A percentile compares a stretch with the other conserved stretches of the same genome.
Conservation (phyloP, 2,797 vertebrate genomes). For the Pseudocheirus occidentalis region DNA sequence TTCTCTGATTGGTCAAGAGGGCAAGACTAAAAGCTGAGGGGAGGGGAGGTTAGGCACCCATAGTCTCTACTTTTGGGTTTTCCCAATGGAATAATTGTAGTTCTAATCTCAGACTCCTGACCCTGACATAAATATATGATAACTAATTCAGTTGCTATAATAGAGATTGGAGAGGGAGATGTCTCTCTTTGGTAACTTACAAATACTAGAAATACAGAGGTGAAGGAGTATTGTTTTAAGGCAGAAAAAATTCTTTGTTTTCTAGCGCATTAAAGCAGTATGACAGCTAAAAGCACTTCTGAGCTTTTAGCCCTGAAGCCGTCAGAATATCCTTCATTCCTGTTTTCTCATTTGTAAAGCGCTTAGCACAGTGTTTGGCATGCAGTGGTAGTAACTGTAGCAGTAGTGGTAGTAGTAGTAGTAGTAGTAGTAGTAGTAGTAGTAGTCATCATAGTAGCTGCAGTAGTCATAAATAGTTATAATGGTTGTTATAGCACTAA, state of each 20-base stretch:
- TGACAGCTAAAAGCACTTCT: background rate
- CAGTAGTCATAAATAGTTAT: background rate
- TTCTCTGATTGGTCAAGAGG: background rate
- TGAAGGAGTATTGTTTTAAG: background rate
- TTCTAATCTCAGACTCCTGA: background rate
- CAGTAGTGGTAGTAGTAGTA: no score
- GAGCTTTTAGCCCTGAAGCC: background rate
- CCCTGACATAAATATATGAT: background rate
- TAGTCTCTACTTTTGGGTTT: background rate
- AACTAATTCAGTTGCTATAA: background rate
- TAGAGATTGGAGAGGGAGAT: background rate
- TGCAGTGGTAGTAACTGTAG: background rate
- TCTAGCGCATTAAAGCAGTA: background rate
- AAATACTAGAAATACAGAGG: background rate
- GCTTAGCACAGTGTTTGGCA: background rate
- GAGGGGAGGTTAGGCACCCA: background rate
- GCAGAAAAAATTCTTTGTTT: background rate
- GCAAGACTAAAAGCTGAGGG: background rate
- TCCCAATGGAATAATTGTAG: background rate
- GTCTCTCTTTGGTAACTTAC: background rate
- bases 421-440: background rate
- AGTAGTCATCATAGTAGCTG: background rate
- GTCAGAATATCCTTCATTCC: background rate
- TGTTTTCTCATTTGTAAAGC: background rate
- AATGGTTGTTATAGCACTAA: background rate